These are phyloP conservation scores for Ctenopoma kingsleyae DNA, from an alignment of 2,797 vertebrate species.

Conservation along the genomic window DNA sequence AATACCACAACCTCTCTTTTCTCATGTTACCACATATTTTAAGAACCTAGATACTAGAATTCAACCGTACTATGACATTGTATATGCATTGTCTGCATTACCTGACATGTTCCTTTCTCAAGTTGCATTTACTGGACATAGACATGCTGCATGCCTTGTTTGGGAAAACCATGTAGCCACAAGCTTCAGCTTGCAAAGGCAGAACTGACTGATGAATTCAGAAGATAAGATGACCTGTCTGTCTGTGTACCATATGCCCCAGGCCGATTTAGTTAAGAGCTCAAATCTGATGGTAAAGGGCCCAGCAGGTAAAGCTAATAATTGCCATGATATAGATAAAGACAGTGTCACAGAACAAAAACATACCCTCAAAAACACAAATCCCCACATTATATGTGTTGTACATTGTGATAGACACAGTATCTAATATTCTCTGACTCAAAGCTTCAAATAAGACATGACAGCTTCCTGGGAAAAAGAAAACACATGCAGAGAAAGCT, in stretches of 20 bases:
- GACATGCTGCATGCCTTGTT: not conserved
- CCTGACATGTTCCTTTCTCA: not conserved
- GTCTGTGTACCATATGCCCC: too few relatives aligned
- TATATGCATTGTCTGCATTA: not conserved
- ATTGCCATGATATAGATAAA: not conserved
- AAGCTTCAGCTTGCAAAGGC: not conserved
- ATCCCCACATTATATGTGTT: not conserved
- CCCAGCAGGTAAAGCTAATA: not conserved
- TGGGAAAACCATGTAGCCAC: not conserved
- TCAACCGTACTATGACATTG: not conserved
- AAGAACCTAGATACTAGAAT: not conserved
- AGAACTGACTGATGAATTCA: not conserved
- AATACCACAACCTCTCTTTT: not conserved
- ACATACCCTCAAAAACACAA: not conserved
- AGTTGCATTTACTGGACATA: not conserved
- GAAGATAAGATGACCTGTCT: not conserved
- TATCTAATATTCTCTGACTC: slow-evolving; percentile 24
- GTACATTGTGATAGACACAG: slow-evolving; percentile 8
- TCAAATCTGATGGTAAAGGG: not conserved
- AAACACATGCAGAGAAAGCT: slow-evolving; percentile 19
- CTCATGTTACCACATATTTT: not conserved
- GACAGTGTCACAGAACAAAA: slow-evolving; percentile 6
- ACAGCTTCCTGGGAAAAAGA: slow-evolving; percentile 36
- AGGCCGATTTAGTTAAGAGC: not conserved
- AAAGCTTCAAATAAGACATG: slow-evolving; percentile 36